Evolutionary conservation across 2,888 invertebrate species (phyloP), one percentile per base, ranked within the genome.

Genomic region (Synanthedon myopaeformis): DNA sequence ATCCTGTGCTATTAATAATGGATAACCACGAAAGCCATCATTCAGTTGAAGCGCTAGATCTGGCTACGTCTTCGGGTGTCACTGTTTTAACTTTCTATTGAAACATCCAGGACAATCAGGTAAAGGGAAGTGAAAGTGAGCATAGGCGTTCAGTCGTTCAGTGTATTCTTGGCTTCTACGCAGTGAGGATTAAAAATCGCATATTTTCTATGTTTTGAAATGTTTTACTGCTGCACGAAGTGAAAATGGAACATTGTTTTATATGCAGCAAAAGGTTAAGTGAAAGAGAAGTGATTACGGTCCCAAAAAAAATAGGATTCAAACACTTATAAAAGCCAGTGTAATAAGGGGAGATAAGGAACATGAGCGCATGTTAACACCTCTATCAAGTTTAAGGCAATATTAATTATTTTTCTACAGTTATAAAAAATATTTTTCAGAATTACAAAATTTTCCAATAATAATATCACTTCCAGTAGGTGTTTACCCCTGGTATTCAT

Each of bases 211-310:
- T 48, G 48, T 48, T 48, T 48, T 48, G 14, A 14, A 48, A 48
- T 48, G 48, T 48, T 48, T 48, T 48, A 48, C 48, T 48, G 48
- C 48, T n/a, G 48, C 48, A 48, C 14, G 42, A 41, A n/a, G 52
- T 52, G 28, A 52, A 42, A 51, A 51, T 51, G 51, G 51, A 51
- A 51, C 41, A 51, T 51, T 51, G 23, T 12, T 51, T 51, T 51
- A 51, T 51, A 51, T 51, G 51, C 35, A 51, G 35, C 51, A 51
- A 51, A 51, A 51, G 35, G 51, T 51, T 51, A 51, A 51, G 51
- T 35, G 35, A 51, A 51, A 41, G 51, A 35, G 35, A 51, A 51
- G 51, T 51, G 51, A 51, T 51, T 51, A 51, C 51, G 51, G 51
- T 51, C 35, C 28, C 28, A 6, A 51, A 51, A 51, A 51, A n/a